Base-by-base conservation (phyloP, 2,113 vertebrate species). In the Piaya cayana region DNA sequence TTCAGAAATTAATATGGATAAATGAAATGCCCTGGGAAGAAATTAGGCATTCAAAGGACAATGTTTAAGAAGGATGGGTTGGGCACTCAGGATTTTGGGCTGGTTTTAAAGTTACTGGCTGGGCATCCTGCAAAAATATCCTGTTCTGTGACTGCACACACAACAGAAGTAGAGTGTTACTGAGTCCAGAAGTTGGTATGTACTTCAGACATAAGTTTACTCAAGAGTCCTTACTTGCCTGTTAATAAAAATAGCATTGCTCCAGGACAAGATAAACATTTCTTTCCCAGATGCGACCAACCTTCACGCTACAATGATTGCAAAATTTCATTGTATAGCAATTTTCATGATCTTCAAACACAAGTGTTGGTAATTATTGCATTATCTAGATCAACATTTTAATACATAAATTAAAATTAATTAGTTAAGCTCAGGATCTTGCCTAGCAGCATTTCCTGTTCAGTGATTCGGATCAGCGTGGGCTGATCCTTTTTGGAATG, bases 401-500 rank as follows among this genome's bases (percentile, higher is more conserved):
- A 75, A 92, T 92, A 86, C 17, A 92, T 78, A 95, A 77, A 93
- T 88, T 80, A 88, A 83, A 93, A 92, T 92, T 82, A 81, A 91
- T 88, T 78, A 84, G 83, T 72, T 82, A 71, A 81, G 68, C 58
- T 81, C 45, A 36, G 72, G 79, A 58, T 93, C 80, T 71, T 96
- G 87, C 85, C 92, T 90, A 56, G 80, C 76, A 96, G 93, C 93
- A 90, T 96, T 95, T 96, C 79, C 95, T 94, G 92, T 86, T 96
- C 94, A 95, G 93, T 75, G 93, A 91, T 90, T 97, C 1, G 22
- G 65, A 95, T 93, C 93, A 95, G 93, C 5, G 43, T 95, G 94
- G 88, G 90, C 65, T 96, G 68, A 92, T 96, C 95, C 70, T 81
- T 95, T 56, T 8, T 76, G 96, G 94, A 96, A 96, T 92, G 77